Evolutionary conservation across 2,888 invertebrate species (phyloP), one percentile per base, ranked within the genome.

Genomic region (Dexiosoma caninum): DNA sequence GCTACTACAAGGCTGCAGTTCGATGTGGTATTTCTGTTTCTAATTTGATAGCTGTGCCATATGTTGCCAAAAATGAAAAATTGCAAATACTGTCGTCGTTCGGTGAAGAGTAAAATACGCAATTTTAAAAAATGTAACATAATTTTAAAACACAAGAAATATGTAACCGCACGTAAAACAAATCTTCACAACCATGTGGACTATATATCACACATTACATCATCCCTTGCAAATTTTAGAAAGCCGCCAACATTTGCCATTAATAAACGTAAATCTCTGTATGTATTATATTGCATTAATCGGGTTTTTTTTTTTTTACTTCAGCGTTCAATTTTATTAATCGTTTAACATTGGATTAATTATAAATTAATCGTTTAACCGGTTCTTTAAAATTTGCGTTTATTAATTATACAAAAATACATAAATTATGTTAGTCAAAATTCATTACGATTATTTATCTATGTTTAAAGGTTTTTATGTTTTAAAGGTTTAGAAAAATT

Each of bases 41-140:
- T 83, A 85, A 84, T 85, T 85, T 85, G 84, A 85, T 85, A 83
- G 84, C 83, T 76, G 75, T 81, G 81, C 82, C 86, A 86, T 86
- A 85, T 86, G 86, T 84, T 85, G 79, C 82, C 82, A 79, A 81
- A 84, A 85, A 84, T 84, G 84, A 84, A 85, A 85, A 83, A 84
- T 84, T 83, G 83, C 83, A 84, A 82, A 84, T 84, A 59, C 72
- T 37, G 67, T 66, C 72, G 55, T 79, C 72, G 55, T 79, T 79
- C 70, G 79, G 64, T 74, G 66, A 59, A 55, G 60, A 77, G 57
- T 66, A 16, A 82, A 78, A 64, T 72, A 77, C 53, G 80, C 79
- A 77, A 67, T 77, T 76, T 81, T 30, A 81, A 83, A 79, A 64
- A 78, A 72, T 78, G 77, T 72, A 78, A 69, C 64, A 67, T 49